Conservation (phyloP, 64 coral and sea anemone species). For the Catalaphyllia jardinei region DNA sequence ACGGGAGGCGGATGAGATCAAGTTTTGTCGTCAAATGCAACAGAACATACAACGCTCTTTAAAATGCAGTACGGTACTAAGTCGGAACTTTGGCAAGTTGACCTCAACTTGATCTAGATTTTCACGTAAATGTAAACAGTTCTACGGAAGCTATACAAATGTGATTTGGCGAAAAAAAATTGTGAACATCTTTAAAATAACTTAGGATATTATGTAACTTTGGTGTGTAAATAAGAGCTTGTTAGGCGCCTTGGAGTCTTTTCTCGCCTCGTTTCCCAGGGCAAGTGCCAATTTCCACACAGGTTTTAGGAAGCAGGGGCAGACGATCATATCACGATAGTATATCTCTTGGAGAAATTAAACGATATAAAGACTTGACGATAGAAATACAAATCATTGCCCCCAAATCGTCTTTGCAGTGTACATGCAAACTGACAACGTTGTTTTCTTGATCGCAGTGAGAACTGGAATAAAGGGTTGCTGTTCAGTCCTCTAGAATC, state of each 20-base stretch:
- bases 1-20: not conserved
- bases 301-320: not conserved
- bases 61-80: not conserved
- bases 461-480: not conserved
- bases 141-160: not conserved
- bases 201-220: not conserved
- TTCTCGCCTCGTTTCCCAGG: not conserved
- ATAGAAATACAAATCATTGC: not conserved
- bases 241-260: not conserved
- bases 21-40: not conserved
- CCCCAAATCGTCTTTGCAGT: no score
- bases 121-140: not conserved
- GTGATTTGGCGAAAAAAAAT: not conserved
- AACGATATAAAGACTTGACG: not conserved
- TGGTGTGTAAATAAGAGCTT: not conserved
- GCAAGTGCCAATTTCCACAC: not conserved
- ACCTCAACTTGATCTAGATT: not conserved
- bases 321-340: not conserved
- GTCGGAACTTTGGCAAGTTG: not conserved
- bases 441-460: not conserved
- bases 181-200: not conserved
- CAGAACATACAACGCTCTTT: not conserved
- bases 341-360: no score
- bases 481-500: no score
- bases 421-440: no score